Conservation (phyloP, 2,888 invertebrate species). For the Caenorhabditis wallacei region DNA sequence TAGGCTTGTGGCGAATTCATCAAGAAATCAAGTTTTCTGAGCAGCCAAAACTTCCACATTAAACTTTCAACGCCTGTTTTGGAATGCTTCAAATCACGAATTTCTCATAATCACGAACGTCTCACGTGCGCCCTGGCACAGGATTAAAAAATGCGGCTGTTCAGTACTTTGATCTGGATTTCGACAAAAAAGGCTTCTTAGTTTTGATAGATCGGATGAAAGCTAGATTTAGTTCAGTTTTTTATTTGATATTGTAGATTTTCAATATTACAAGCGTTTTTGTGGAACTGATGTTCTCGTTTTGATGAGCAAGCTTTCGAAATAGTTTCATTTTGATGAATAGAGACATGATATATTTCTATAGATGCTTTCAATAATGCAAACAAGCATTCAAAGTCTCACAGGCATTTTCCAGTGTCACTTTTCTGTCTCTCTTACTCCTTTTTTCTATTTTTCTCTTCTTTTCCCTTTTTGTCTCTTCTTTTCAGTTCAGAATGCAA, state of each 20-base stretch:
- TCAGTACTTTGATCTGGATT: conserved; percentile 6
- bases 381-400: conserved; percentile 49
- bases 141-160: not conserved
- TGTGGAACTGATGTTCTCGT: not conserved
- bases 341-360: conserved; percentile 22
- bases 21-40: too few relatives aligned
- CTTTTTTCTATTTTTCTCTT: conserved; percentile 27
- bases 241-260: not conserved
- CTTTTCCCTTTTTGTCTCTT: conserved; percentile 44
- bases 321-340: conserved; percentile 32
- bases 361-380: conserved; percentile 51
- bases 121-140: not conserved
- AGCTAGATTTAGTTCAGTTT: not conserved
- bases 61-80: too few relatives aligned
- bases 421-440: conserved; percentile 38
- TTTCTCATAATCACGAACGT: not conserved
- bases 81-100: not conserved
- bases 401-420: conserved; percentile 56
- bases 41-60: too few relatives aligned
- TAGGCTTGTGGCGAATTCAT: not conserved
- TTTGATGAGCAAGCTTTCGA: not conserved
- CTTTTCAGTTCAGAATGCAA: conserved; percentile 61
- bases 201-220: not conserved
- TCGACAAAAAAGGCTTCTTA: conserved; percentile 9
- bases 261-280: not conserved